Evolutionary conservation across 2,888 invertebrate species (phyloP).

Genomic region (Dysmachus trigonus): DNA sequence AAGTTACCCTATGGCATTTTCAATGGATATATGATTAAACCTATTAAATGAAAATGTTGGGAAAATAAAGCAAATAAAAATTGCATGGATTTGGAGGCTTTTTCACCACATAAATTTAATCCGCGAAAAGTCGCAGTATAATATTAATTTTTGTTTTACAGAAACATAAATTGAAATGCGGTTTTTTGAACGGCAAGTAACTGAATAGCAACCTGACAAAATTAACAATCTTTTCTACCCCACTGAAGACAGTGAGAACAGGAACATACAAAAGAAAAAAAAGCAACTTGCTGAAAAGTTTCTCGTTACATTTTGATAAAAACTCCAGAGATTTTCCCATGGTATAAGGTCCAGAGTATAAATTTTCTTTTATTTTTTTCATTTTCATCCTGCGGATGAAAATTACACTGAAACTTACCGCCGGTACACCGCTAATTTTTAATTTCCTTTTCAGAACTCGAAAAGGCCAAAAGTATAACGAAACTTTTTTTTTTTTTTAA

Average conservation of each 20-base stretch:
- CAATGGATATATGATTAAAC: background rate
- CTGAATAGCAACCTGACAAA: background rate
- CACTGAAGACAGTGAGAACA: background rate
- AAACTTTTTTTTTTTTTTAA: constrained; percentile 6
- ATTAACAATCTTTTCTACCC: background rate
- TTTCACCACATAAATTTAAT: too few species aligned
- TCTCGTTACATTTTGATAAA: background rate
- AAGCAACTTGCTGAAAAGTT: background rate
- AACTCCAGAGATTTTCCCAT: background rate
- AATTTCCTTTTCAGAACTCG: background rate
- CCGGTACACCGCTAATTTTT: constrained; percentile 21
- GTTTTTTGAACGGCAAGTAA: background rate
- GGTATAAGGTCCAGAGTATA: background rate
- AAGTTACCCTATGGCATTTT: background rate
- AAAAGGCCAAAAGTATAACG: background rate
- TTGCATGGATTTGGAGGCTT: too few species aligned
- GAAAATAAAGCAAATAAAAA: background rate
- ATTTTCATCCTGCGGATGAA: background rate
- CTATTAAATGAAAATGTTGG: background rate
- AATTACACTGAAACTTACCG: background rate
- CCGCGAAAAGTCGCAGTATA: too few species aligned
- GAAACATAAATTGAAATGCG: background rate
- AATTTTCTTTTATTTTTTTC: background rate
- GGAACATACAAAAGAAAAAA: background rate
- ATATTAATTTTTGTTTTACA: background rate